Base-by-base conservation (phyloP, 2,797 vertebrate genomes). In the Sebastes oblongus region DNA sequence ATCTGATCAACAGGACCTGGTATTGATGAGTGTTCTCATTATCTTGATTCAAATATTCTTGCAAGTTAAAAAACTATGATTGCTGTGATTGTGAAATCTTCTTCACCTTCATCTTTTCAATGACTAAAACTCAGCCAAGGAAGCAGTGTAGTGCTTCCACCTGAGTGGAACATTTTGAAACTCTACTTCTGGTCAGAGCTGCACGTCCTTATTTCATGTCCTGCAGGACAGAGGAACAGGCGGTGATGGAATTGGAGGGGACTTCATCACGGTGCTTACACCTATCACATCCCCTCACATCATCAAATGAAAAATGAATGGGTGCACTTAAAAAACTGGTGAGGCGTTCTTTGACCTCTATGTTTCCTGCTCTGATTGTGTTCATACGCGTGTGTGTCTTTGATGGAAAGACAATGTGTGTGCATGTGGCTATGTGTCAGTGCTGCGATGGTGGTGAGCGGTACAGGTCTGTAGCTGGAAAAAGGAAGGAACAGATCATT, bases 281-380 rank as follows among this genome's bases (percentile, higher is more conserved):
- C 91, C 89, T 86, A 71, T 91, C 90, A 92, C 87, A 84, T 92
- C 87, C 75, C 77, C 76, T 91, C 83, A 89, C 75, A 74, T 91
- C 91, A 89, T 86, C 81, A 81, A 84, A 89, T 92, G 78, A 89
- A 91, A 93, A 93, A 94, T 89, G 84, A 91, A 91, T 86, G 82
- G 79, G 32, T 78, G 82, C 87, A 88, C 82, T 90, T 89, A 83
- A 88, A 81, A 89, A 89, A 82, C 70, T 72, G 82, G 72, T 74
- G 78, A 82, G 79, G 84, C 61, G 24, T 87, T 88, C 72, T 87
- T 79, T 92, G 88, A 93, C 93, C 92, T 93, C 90, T 62, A n/a
- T 59, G 86, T 83, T 89, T 85, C 79, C 77, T 84, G 74, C 50
- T 73, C 36, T 64, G 29, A 72, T 67, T 83, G 71, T 83, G 78